These are phyloP conservation scores for Lerema accius DNA, from an alignment of 1,140 invertebrate genomes.

Conservation along the genomic window DNA sequence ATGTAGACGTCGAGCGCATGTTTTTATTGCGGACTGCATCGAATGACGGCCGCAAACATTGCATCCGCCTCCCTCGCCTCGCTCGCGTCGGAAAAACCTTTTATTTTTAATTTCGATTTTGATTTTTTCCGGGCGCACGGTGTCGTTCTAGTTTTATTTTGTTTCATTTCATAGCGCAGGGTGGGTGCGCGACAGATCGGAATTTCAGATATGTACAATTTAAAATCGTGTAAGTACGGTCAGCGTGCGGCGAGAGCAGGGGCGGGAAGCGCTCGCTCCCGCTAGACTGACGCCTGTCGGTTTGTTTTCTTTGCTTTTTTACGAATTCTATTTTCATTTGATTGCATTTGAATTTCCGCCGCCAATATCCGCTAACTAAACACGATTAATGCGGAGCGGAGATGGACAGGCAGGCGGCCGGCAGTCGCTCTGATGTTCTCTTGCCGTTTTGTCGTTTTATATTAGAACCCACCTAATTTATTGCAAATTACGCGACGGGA, in stretches of 20 bases:
- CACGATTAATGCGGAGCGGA: slow-evolving; percentile 82
- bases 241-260: slow-evolving; percentile 60
- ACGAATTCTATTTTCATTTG: slow-evolving; percentile 83
- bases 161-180: slow-evolving; percentile 82
- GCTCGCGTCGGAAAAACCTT: slow-evolving; percentile 68
- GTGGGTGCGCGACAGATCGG: slow-evolving; percentile 80
- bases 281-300: slow-evolving; percentile 81
- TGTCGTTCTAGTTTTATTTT: slow-evolving; percentile 80
- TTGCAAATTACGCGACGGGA: slow-evolving; percentile 67
- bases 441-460: slow-evolving; percentile 77
- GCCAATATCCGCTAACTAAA: slow-evolving; percentile 84
- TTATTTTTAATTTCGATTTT: slow-evolving; percentile 83
- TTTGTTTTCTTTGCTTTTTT: slow-evolving; percentile 81
- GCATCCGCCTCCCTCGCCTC: slow-evolving; percentile 71
- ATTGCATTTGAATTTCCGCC: slow-evolving; percentile 84
- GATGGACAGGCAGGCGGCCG: slow-evolving; percentile 70
- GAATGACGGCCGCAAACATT: slow-evolving; percentile 81
- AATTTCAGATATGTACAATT: slow-evolving; percentile 83
- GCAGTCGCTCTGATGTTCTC: slow-evolving; percentile 54
- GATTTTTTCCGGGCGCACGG: slow-evolving; percentile 78
- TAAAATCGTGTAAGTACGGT: slow-evolving; percentile 83
- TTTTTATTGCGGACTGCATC: slow-evolving; percentile 80
- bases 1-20: slow-evolving; percentile 70
- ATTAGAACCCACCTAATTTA: slow-evolving; percentile 78
- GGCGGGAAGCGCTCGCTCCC: slow-evolving; percentile 58